phyloP scores from a whole-genome alignment of 2,113 vertebrate species.

The Periophthalmus modestus region DNA sequence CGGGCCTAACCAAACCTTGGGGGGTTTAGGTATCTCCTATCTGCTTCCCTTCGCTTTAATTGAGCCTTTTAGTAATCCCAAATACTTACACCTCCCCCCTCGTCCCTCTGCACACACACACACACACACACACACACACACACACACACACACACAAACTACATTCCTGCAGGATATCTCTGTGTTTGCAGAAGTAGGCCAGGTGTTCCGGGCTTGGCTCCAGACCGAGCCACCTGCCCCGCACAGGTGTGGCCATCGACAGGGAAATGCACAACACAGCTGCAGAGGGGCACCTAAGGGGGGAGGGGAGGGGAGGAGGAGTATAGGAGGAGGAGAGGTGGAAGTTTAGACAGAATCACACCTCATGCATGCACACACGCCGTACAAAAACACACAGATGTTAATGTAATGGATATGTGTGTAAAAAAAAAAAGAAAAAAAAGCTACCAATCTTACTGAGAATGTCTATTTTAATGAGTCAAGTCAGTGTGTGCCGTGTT shows the following conservation, averaged over 20 bases:
- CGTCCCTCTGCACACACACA: not conserved
- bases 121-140: slow-evolving; percentile 33
- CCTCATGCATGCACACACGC: slow-evolving; percentile 13
- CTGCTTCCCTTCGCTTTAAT: slow-evolving; percentile 68
- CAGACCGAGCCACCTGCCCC: slow-evolving; percentile 80
- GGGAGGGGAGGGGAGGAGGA: not conserved
- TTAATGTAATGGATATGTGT: slow-evolving; percentile 10
- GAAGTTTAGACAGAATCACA: slow-evolving; percentile 55
- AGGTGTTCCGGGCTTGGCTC: slow-evolving; percentile 74
- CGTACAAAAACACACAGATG: slow-evolving; percentile 5
- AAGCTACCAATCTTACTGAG: not conserved
- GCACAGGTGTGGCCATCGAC: slow-evolving; percentile 77
- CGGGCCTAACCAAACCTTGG: slow-evolving; percentile 59
- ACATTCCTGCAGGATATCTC: slow-evolving; percentile 56
- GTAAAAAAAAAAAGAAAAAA: slow-evolving; percentile 1
- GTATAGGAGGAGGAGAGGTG: slow-evolving; percentile 28
- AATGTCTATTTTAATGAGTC: slow-evolving; percentile 17
- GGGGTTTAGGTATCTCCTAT: slow-evolving; percentile 48
- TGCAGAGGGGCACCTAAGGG: slow-evolving; percentile 66
- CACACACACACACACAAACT: slow-evolving; percentile 34
- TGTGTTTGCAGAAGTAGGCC: slow-evolving; percentile 48
- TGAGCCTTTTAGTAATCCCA: slow-evolving; percentile 70
- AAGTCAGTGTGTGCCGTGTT: no score
- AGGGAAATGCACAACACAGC: slow-evolving; percentile 79
- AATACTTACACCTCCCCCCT: slow-evolving; percentile 37